These are phyloP conservation scores for Eilema sororculum DNA, from an alignment of 2,888 invertebrate species.

Conservation along the genomic window DNA sequence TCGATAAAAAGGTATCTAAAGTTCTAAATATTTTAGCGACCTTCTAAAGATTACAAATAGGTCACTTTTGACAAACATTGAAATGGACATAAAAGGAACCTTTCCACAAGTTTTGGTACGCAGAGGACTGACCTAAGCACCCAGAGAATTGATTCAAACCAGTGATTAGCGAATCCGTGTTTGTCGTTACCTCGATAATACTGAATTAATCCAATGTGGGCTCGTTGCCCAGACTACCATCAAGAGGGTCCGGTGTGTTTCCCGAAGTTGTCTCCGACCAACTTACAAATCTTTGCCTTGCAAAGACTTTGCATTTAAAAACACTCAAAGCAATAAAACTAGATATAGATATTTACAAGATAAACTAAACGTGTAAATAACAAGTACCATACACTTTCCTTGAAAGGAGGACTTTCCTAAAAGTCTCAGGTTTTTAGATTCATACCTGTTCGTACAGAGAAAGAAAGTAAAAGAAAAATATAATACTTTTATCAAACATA, in stretches of 20 bases:
- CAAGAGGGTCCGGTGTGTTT: too few relatives aligned
- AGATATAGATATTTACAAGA: too few relatives aligned
- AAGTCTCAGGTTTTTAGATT: not conserved
- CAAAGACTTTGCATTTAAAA: not conserved
- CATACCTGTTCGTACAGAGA: not conserved
- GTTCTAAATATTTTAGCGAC: too few relatives aligned
- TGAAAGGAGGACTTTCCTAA: too few relatives aligned
- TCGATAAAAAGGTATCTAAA: too few relatives aligned
- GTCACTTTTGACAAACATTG: not conserved
- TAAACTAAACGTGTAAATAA: too few relatives aligned
- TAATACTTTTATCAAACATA: not conserved
- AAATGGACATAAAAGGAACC: not conserved
- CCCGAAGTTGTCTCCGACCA: too few relatives aligned
- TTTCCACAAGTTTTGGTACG: not conserved
- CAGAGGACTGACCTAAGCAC: not conserved
- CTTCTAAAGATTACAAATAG: too few relatives aligned
- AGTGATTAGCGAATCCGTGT: not conserved
- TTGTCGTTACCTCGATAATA: not conserved
- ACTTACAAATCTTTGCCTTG: too few relatives aligned
- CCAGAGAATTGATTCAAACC: not conserved
- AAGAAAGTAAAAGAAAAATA: not conserved
- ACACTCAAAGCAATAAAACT: not conserved
- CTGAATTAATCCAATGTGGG: not conserved
- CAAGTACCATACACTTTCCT: too few relatives aligned
- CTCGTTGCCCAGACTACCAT: not conserved